A percentile compares a stretch with the other conserved stretches of the same genome.
Evolutionary conservation across 1,140 invertebrate genomes (phyloP).

Genomic region (Caenorhabditis tropicalis): DNA sequence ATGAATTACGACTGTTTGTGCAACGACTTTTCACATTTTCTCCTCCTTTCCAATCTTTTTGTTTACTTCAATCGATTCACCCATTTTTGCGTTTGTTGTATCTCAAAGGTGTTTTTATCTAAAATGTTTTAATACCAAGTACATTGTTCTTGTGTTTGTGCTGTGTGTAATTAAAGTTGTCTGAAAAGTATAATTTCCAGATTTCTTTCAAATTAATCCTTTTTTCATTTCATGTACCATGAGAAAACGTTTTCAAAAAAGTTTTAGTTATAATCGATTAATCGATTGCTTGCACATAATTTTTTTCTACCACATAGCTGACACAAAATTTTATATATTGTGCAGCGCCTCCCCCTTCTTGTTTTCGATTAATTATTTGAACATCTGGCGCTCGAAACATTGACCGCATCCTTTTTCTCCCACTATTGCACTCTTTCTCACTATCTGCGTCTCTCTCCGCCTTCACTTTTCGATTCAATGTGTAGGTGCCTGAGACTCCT

Average conservation of each 20-base stretch:
- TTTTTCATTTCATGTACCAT: no score
- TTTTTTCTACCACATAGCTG: not conserved
- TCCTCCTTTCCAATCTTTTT: not conserved
- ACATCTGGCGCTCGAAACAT: slow-evolving; percentile 8
- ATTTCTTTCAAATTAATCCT: no score
- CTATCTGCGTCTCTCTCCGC: not conserved
- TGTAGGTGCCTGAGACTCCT: not conserved
- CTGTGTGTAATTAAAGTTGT: no score
- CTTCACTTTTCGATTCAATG: not conserved
- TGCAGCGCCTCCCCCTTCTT: not conserved
- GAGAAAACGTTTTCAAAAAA: no score
- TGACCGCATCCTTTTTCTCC: not conserved
- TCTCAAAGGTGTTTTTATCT: not conserved
- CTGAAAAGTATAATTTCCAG: no score
- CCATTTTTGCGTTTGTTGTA: not conserved
- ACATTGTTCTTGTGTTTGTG: no score
- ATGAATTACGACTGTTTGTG: slow-evolving; percentile 33
- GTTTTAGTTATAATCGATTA: no score
- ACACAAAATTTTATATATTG: no score
- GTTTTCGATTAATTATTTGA: not conserved
- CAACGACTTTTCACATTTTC: slow-evolving; percentile 25
- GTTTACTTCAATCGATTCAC: not conserved
- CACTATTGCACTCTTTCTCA: not conserved
- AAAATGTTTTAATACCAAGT: not conserved
- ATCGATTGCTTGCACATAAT: not conserved